Conservation (phyloP, 1,140 invertebrate species). For the Popillia japonica region DNA sequence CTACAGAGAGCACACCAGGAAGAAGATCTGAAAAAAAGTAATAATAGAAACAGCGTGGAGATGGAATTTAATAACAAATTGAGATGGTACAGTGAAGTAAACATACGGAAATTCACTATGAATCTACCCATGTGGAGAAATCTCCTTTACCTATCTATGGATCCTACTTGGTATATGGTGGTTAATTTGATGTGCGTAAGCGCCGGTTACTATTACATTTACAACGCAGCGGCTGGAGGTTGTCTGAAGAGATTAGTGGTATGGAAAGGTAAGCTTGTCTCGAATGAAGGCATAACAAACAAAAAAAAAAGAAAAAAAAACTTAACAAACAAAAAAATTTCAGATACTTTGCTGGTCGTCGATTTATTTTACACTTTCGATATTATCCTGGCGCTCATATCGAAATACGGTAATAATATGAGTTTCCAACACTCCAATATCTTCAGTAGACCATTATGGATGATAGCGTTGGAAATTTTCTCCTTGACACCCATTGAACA, state of each 20-base stretch:
- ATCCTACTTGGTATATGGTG: not conserved
- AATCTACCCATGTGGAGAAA: not conserved
- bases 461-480: constrained; percentile 1
- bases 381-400: not conserved
- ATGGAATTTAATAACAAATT: too few species aligned
- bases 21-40: too few species aligned
- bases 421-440: not conserved
- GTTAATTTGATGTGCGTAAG: not conserved
- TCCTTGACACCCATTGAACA: not conserved
- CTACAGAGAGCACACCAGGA: too few species aligned
- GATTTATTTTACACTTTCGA: not conserved
- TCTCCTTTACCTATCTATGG: not conserved
- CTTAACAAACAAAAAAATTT: too few species aligned
- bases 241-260: not conserved
- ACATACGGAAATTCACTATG: not conserved
- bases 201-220: not conserved
- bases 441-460: not conserved
- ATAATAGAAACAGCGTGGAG: too few species aligned
- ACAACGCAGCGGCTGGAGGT: not conserved
- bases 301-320: too few species aligned
- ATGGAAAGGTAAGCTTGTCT: too few species aligned
- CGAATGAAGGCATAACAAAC: too few species aligned
- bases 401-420: not conserved
- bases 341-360: not conserved
- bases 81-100: too few species aligned